Percentiles rank a stretch among this genome's conserved stretches.
phyloP scores from a whole-genome alignment of 2,888 invertebrate genomes.

The Spilosoma lubricipeda region DNA sequence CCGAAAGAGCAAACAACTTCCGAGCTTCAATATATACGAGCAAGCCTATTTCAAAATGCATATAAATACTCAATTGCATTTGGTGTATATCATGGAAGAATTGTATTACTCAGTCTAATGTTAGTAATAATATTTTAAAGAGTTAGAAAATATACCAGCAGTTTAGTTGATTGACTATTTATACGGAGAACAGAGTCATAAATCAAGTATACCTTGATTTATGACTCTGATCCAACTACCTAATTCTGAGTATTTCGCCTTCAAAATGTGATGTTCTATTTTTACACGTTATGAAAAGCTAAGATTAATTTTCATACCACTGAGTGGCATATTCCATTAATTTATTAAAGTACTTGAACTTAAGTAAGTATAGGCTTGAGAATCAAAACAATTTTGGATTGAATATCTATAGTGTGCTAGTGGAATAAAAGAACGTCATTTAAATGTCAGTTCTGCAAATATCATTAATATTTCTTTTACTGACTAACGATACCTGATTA shows the following conservation, averaged over 20 bases:
- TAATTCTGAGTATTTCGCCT: background rate
- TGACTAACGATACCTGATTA: background rate
- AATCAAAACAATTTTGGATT: background rate
- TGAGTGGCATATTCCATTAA: background rate
- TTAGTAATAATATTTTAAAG: background rate
- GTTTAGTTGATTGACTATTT: background rate
- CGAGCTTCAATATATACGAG: background rate
- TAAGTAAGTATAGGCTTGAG: background rate
- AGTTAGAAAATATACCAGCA: background rate
- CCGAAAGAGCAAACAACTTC: background rate
- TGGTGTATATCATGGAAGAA: background rate
- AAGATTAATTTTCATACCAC: background rate
- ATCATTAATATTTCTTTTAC: background rate
- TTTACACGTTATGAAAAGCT: background rate
- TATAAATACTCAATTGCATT: background rate
- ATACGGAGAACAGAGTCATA: background rate
- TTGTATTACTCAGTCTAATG: background rate
- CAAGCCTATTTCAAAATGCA: background rate
- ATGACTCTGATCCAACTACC: background rate
- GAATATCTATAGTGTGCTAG: background rate
- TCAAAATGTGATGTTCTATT: background rate
- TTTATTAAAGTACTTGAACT: background rate
- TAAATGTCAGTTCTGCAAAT: background rate
- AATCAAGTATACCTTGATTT: background rate
- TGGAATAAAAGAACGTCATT: background rate